Percentiles rank a stretch among this genome's conserved stretches.
phyloP scores from a whole-genome alignment of 2,888 invertebrate genomes.

The Cotesia congregata region DNA sequence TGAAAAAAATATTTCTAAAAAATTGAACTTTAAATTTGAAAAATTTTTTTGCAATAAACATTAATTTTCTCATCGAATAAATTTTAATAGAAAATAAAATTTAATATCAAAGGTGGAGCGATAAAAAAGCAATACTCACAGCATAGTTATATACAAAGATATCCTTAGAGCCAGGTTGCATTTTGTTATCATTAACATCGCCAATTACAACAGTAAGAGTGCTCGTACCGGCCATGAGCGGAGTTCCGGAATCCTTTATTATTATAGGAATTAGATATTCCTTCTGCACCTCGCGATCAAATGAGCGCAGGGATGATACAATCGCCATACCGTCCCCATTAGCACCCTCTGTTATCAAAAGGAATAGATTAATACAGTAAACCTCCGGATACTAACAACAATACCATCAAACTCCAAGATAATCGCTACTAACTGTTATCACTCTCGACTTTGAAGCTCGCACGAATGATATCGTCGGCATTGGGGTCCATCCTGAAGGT shows the following conservation, averaged over 20 bases:
- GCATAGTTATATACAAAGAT: constrained; percentile 97
- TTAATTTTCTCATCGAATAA: too few species aligned
- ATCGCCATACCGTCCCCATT: constrained; percentile 98
- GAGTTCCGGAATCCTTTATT: constrained; percentile 96
- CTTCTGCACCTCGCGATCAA: constrained; percentile 96
- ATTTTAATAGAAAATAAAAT: too few species aligned
- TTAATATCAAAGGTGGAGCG: background rate
- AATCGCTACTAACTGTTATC: constrained; percentile 83
- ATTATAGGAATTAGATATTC: constrained; percentile 97
- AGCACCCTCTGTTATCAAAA: constrained; percentile 81
- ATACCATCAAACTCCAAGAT: background rate
- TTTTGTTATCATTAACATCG: constrained; percentile 98
- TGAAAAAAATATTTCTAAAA: background rate
- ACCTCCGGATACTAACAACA: too few species aligned
- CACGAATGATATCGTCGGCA: constrained; percentile 92
- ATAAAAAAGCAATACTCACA: constrained; percentile 63
- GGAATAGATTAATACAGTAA: constrained; percentile 4
- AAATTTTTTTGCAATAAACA: too few species aligned
- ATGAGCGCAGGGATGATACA: constrained; percentile 92
- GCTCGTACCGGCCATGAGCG: constrained; percentile 96
- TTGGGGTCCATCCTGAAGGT: constrained; percentile 93
- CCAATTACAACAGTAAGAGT: constrained; percentile 97
- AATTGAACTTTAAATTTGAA: background rate
- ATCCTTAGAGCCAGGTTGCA: constrained; percentile 97
- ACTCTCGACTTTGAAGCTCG: constrained; percentile 96